A percentile compares a stretch with the other conserved stretches of the same genome.
Conservation (phyloP, 2,888 invertebrate species). For the Liodrosophila aerea region DNA sequence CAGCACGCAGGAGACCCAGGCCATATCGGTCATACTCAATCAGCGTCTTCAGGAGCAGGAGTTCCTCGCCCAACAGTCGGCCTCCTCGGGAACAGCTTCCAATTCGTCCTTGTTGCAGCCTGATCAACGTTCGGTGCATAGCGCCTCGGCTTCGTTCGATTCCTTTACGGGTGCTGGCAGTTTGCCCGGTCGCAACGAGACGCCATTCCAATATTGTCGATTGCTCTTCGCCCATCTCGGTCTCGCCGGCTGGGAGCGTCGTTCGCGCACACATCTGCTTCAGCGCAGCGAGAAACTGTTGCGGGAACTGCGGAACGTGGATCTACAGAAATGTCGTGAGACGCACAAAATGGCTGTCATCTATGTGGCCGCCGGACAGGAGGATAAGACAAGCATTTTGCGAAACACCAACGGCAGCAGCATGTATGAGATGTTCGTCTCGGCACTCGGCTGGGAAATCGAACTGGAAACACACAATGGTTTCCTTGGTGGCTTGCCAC, state of each 20-base stretch:
- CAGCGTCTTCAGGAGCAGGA: conserved; percentile 93
- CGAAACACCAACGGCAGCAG: conserved; percentile 95
- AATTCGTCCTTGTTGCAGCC: conserved; percentile 52
- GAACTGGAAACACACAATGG: conserved; percentile 97
- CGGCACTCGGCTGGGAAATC: conserved; percentile 88
- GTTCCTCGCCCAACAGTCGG: conserved; percentile 83
- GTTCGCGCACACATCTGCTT: conserved; percentile 92
- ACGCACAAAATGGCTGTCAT: conserved; percentile 98
- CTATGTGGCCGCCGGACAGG: conserved; percentile 98
- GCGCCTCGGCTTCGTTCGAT: conserved; percentile 82
- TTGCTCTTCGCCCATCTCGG: conserved; percentile 96
- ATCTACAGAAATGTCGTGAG: conserved; percentile 94
- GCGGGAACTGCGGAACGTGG: conserved; percentile 95
- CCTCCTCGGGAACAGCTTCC: conserved; percentile 37
- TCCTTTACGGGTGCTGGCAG: conserved; percentile 79
- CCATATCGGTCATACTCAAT: conserved; percentile 91
- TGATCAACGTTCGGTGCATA: conserved; percentile 76
- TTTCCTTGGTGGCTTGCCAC: conserved; percentile 95
- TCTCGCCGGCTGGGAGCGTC: conserved; percentile 93
- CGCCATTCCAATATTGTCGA: conserved; percentile 92
- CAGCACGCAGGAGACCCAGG: conserved; percentile 90
- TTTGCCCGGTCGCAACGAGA: conserved; percentile 83
- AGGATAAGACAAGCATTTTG: conserved; percentile 95
- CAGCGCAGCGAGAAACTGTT: conserved; percentile 94
- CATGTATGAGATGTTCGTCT: conserved; percentile 93